Conservation (phyloP, 2,797 vertebrate genomes). For the Pangasius krempfi region DNA sequence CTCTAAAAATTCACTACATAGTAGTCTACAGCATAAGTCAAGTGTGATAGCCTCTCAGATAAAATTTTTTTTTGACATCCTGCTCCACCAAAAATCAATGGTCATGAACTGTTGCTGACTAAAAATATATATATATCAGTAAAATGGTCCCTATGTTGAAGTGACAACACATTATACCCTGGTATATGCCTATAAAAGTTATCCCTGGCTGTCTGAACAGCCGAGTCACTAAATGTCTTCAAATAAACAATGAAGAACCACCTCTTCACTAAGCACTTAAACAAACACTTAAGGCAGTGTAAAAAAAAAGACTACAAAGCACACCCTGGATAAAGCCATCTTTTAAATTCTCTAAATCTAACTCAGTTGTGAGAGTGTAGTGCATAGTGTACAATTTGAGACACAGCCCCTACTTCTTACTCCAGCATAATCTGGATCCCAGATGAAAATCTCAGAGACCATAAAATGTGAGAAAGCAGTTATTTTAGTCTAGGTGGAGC, state of each 20-base stretch:
- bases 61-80: background rate
- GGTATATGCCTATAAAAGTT: background rate
- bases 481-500: background rate
- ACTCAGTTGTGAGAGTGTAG: background rate
- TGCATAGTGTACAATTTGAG: background rate
- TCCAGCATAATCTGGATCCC: conserved; percentile 5
- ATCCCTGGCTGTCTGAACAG: background rate
- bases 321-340: background rate
- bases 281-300: background rate
- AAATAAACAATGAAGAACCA: background rate
- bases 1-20: background rate
- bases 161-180: background rate
- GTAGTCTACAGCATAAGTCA: background rate
- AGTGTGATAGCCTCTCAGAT: background rate
- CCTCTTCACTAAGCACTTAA: background rate
- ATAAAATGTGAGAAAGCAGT: conserved; percentile 6
- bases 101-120: background rate
- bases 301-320: background rate
- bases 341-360: background rate
- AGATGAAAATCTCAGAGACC: conserved; percentile 14
- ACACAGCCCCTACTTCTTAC: background rate
- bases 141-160: background rate
- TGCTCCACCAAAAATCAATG: background rate
- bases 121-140: background rate
- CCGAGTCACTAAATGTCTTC: background rate